phyloP scores from a whole-genome alignment of 2,888 invertebrate genomes.

The Vesta saturnalis region DNA sequence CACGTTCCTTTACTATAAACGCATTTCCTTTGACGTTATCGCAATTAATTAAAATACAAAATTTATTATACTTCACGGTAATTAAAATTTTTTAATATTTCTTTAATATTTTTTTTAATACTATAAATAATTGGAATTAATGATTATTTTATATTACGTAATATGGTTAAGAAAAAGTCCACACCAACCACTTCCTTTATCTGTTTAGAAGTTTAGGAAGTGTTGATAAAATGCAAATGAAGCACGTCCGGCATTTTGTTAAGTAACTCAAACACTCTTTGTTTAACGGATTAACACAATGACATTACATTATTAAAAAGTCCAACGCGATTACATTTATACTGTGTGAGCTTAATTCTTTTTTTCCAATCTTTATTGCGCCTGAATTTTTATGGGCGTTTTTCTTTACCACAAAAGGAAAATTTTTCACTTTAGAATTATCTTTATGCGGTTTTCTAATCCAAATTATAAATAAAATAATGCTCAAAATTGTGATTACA shows the following conservation, averaged over 20 bases:
- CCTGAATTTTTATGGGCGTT: too few relatives aligned
- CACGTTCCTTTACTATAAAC: slow-evolving; percentile 17
- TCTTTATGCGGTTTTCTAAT: too few relatives aligned
- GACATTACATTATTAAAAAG: background rate
- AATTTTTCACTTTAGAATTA: too few relatives aligned
- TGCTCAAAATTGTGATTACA: too few relatives aligned
- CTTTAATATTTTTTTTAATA: too few relatives aligned
- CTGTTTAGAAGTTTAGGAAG: slow-evolving; percentile 37
- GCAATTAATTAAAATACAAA: slow-evolving; percentile 12
- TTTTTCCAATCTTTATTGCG: too few relatives aligned
- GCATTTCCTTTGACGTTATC: slow-evolving; percentile 22
- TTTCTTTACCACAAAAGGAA: too few relatives aligned
- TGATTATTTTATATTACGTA: too few relatives aligned
- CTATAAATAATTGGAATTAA: too few relatives aligned
- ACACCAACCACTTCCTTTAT: slow-evolving; percentile 30
- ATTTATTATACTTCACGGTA: background rate
- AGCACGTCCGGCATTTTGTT: slow-evolving; percentile 35
- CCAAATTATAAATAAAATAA: too few relatives aligned
- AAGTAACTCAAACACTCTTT: slow-evolving; percentile 20
- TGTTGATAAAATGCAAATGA: slow-evolving; percentile 37
- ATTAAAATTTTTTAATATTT: background rate
- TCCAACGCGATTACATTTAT: background rate
- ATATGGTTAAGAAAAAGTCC: background rate
- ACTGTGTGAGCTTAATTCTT: too few relatives aligned
- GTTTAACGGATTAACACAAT: slow-evolving; percentile 24